Evolutionary conservation across 2,888 invertebrate species (phyloP), one percentile per base, ranked within the genome.

Genomic region (Liodrosophila aerea): DNA sequence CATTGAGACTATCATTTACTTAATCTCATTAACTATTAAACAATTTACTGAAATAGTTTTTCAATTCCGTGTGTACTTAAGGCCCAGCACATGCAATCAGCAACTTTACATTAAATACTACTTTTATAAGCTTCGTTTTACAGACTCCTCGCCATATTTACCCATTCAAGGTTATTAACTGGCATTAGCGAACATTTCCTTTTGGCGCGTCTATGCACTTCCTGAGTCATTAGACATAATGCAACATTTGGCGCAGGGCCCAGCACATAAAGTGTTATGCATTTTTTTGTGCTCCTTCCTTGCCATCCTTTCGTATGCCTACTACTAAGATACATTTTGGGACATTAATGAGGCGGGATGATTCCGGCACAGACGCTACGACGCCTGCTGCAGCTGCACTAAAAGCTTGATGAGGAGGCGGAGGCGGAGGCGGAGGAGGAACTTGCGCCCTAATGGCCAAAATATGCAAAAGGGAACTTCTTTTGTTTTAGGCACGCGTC

Each of bases 171-270:
- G 22, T 22, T 22, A 22, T 22, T 22, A 22, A 22, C 22, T 22
- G 5, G 5, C 22, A 22, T 22, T 22, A 13, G 30, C 22, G 39
- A 52, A 75, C 76, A 76, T 83, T 83, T 76, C 46, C 59, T 72
- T 56, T 76, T 78, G 83, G 83, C 83, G 59, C 2, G 22, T 22
- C 22, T 5, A 22, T 22, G 22, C 22, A 36, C 30, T 11, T 31
- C 29, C 34, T 13, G n/a, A 1, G 27, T 12, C 45, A 36, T 60
- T 49, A 22, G 36, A 13, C 43, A 57, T 73, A 84, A 80, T 86
- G 86, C 73, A 84, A 59, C 51, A 69, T 58, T 80, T 80, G 78
- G 78, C 78, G 62, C 37, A 13, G 61, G 51, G 84, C 84, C 78
- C 85, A 77, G 41, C 54, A 16, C 40, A 43, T 33, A 56, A 58